Base-by-base conservation (phyloP, 2,113 vertebrate genomes). In the Nesogale talazaci region DNA sequence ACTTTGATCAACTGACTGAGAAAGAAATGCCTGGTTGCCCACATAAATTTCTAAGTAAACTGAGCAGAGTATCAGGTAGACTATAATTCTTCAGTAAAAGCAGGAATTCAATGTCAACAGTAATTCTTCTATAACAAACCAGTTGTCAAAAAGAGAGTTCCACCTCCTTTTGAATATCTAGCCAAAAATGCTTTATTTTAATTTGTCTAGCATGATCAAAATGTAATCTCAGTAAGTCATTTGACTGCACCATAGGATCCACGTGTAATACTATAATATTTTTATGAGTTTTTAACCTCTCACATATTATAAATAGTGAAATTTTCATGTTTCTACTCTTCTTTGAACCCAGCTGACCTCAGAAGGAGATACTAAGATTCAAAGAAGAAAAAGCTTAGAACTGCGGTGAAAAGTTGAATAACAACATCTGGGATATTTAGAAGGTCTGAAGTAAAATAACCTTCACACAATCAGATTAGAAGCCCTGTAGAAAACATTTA, bases 131-230 rank as follows among this genome's bases (percentile, higher is more conserved):
- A 14, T 38, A 83, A 88, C 25, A 94, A 92, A 81, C 2, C 56
- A 74, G 9, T 7, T 12, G 1, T 22, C 56, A 61, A 90, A 86
- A 80, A 91, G 14, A 78, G 20, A 40, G 15, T 4, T 74, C 63
- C 69, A 19, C 6, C 38, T 83, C 20, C 27, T 86, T 94, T 95
- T 93, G 87, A 91, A 92, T 94, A 95, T 95, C 93, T 96, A 96
- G 95, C 91, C 94, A 90, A 89, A 96, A 94, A 94, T 91, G 84
- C 25, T 95, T 90, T 56, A 85, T 80, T 70, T 75, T 77, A 65
- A 59, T 74, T 90, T 56, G 20, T 34, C 40, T 80, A 74, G 38
- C 11, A 85, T 79, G 46, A 42, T 92, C 25, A 87, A 86, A 95
- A 84, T 70, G 93, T 36, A 82, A 65, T 86, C 19, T 83, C 46